Base-by-base conservation (phyloP, 2,888 invertebrate genomes). In the Elysia crispata region DNA sequence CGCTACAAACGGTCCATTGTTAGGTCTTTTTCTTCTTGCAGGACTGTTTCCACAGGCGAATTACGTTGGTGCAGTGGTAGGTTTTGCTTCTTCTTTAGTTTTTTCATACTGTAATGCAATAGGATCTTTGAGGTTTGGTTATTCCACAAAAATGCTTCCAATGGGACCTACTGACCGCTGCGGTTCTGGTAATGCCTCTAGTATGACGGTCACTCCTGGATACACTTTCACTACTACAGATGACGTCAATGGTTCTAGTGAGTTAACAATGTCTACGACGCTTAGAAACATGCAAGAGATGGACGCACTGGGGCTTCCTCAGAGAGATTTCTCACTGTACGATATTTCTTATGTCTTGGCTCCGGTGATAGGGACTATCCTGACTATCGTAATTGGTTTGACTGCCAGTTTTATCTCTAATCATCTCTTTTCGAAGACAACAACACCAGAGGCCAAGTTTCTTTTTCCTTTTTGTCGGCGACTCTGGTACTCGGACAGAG, bases 21-120 rank as follows among this genome's bases (percentile, higher is more conserved):
- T 79, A 1, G 87, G 87, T 18, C 81, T 87, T 25, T 85, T 87
- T 49, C 77, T 86, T 23, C 83, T 87, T 0, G 87, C 86, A 13
- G 86, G 85, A 1, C 73, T 81, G 8, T 85, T 86, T 73, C 86
- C 87, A 67, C 85, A 79, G 62, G 80, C 77, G 25, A 79, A 82
- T 11, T 41, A 41, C 41, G 41, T 41, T 3, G 82, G 82, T 0
- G 77, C 82, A 6, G 33, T 57, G 0, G 57, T 49, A n/a, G 82
- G 82, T 8, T 28, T 66, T n/a, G 1, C 72, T 18, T 15, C 54
- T 23, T 80, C 78, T 23, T 69, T 80, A 6, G 57, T n/a, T 0
- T 23, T 76, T 31, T 76, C 64, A 60, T 23, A 80, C 11, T 78
- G 76, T 76, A 13, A 78, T 0, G 76, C 70, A 23, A 25, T 82